Base-by-base conservation (phyloP, 1,140 invertebrate genomes). In the Penaeus chinensis region DNA sequence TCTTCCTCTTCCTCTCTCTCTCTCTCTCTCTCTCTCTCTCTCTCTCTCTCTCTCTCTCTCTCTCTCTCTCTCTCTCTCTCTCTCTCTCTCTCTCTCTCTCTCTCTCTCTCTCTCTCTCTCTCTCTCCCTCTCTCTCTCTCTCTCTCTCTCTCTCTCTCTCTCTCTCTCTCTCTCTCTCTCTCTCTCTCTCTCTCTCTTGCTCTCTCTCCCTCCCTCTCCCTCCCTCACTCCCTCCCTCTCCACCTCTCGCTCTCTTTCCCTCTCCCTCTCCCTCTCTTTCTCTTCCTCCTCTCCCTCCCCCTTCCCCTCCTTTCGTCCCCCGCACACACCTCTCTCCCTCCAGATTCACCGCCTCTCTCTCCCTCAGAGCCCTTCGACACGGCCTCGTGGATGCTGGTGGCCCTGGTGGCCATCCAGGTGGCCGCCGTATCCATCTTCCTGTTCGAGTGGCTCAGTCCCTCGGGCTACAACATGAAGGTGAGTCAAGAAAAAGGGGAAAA, bases 381-480 rank as follows among this genome's bases (percentile, higher is more conserved):
- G 8, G 96, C 97, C 0, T 98, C 98, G 0, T 99, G 99, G 99
- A 97, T 99, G 95, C 93, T 99, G 91, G 97, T 99, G 32, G 96
- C 98, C 27, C 95, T 99, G 71, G 97, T 99, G 32, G 98, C 98
- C 24, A 99, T 99, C 91, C 98, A 99, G 92, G 97, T 96, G 0
- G 97, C 98, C 3, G 98, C 98, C 0, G 95, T 99, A 90, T 97
- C 97, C 90, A 99, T 99, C 92, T 99, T 99, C 92, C 94, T 99
- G 47, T 99, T 99, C 92, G 98, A 99, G 93, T 99, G 98, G 98
- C 94, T 98, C 11, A 98, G 96, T 89, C 97, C 97, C 1, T 96
- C 96, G 89, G 97, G 97, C 76, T 99, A 98, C 92, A 95, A 99
- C 93, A 97, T 97, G 96, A 95, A 97, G 94, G 93, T 97, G 92